phyloP scores from a whole-genome alignment of 2,113 vertebrate species.

The Crotalus horridus region DNA sequence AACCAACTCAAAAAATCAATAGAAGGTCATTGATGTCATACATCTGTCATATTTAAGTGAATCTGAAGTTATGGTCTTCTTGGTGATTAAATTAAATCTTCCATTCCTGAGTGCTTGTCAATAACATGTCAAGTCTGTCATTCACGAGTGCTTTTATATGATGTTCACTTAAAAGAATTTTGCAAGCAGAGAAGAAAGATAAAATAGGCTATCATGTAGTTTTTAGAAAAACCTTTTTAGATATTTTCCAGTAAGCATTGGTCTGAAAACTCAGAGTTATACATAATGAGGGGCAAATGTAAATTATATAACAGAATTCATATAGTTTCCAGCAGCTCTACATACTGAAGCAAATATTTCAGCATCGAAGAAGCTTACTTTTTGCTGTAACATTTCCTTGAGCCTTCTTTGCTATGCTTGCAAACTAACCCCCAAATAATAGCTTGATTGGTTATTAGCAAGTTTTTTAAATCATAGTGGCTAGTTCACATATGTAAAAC shows the following conservation, averaged over 20 bases:
- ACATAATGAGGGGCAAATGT: not conserved
- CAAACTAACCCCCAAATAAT: not conserved
- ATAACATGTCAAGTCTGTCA: constrained; percentile 7
- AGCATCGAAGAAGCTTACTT: not conserved
- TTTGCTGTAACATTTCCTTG: not conserved
- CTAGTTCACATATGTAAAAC: not conserved
- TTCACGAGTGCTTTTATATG: not conserved
- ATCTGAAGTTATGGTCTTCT: constrained; percentile 1
- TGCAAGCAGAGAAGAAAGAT: not conserved
- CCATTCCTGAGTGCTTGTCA: constrained; percentile 5
- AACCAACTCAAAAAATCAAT: not conserved
- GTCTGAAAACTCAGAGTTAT: not conserved
- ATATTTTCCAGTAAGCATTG: not conserved
- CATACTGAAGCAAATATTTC: not conserved
- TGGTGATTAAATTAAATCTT: constrained; percentile 12
- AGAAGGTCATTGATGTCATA: constrained; percentile 2
- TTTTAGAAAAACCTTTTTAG: not conserved
- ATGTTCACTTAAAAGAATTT: not conserved
- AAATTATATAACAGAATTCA: not conserved
- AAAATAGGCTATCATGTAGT: not conserved
- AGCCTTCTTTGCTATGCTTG: not conserved
- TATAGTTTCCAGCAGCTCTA: not conserved
- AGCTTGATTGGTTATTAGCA: not conserved
- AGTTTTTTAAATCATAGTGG: not conserved
- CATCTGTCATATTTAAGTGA: constrained; percentile 21